phyloP scores from a whole-genome alignment of 2,113 vertebrate genomes.

The Echinops telfairi region DNA sequence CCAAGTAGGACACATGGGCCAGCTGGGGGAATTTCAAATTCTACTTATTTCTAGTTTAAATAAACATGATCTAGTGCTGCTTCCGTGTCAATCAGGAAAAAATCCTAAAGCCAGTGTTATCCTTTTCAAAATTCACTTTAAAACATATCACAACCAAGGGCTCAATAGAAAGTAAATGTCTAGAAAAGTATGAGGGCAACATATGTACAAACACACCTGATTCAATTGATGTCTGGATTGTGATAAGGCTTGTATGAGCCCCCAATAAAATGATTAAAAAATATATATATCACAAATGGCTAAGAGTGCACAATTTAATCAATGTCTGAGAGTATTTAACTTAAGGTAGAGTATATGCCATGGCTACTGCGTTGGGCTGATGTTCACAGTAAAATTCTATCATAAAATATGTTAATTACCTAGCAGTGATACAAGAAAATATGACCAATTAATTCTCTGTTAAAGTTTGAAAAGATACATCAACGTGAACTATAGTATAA shows the following conservation, averaged over 20 bases:
- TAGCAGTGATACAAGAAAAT: conserved; percentile 50
- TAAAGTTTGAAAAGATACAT: conserved; percentile 68
- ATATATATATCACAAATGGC: background rate
- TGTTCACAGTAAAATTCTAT: conserved; percentile 34
- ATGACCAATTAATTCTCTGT: conserved; percentile 60
- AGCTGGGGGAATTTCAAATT: conserved; percentile 37
- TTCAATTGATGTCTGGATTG: too few relatives aligned
- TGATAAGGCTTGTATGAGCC: too few relatives aligned
- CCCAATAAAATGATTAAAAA: too few relatives aligned
- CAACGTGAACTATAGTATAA: conserved; percentile 48
- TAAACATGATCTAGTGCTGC: background rate
- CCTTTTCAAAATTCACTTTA: conserved; percentile 11
- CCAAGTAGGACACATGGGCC: conserved; percentile 6
- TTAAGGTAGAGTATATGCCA: background rate
- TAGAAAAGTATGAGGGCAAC: too few relatives aligned
- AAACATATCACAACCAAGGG: background rate
- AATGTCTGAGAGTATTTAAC: conserved; percentile 16
- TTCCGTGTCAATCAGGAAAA: background rate
- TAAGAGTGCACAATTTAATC: background rate
- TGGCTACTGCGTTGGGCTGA: background rate
- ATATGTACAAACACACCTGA: too few relatives aligned
- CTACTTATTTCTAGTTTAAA: background rate
- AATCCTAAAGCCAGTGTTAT: conserved; percentile 1
- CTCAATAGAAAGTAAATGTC: too few relatives aligned
- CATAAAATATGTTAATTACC: background rate